Conservation (phyloP, 2,797 vertebrate genomes). For the Nothura maculosa region DNA sequence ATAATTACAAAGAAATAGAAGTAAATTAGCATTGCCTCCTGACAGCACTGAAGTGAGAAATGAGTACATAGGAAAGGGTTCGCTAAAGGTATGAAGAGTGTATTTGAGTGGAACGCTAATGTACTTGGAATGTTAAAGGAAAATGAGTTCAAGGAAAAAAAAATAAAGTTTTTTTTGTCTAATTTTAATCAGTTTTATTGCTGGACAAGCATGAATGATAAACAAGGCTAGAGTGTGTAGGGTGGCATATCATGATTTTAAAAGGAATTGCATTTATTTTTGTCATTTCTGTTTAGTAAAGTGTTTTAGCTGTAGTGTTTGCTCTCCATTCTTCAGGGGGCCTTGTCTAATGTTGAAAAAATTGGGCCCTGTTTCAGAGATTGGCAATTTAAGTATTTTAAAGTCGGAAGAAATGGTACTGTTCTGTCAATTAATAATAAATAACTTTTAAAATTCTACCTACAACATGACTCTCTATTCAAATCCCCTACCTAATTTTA, state of each 20-base stretch:
- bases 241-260: background rate
- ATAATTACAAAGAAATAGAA: slow-evolving; percentile 72
- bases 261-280: slow-evolving; percentile 33
- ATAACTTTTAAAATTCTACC: background rate
- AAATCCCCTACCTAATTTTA: background rate
- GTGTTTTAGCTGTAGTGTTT: background rate
- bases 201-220: slow-evolving; percentile 32
- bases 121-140: slow-evolving; percentile 45
- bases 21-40: slow-evolving; percentile 65
- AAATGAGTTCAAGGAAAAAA: slow-evolving; percentile 27
- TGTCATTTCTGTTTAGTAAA: background rate
- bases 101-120: slow-evolving; percentile 55
- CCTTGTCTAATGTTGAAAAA: slow-evolving; percentile 8
- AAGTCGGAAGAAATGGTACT: background rate
- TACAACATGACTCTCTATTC: background rate
- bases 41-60: slow-evolving; percentile 72
- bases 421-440: background rate
- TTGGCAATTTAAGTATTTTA: slow-evolving; percentile 6
- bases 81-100: slow-evolving; percentile 34
- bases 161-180: background rate
- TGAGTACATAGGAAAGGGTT: slow-evolving; percentile 44
- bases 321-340: slow-evolving; percentile 7
- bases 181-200: slow-evolving; percentile 50
- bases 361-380: background rate
- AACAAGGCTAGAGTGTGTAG: background rate